These are phyloP conservation scores for Cyprinodon brontotheroides DNA, from an alignment of 2,113 vertebrate species.

Conservation along the genomic window DNA sequence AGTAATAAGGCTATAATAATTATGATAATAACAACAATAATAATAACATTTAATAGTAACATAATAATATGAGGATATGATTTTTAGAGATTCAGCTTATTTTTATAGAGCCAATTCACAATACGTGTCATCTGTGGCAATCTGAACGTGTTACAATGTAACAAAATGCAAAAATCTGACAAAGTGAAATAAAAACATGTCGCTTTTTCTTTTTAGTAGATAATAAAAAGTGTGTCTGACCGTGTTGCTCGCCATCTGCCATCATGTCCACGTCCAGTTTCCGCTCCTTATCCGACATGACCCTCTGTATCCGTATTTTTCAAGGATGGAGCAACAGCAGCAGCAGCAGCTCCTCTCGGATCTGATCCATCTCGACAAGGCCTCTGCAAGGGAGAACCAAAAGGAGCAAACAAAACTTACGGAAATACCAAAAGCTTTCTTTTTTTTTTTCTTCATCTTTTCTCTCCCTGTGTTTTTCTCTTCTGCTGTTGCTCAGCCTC, in stretches of 20 bases:
- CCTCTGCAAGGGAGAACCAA: constrained; percentile 60
- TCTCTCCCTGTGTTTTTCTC: constrained; percentile 30
- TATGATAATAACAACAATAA: not conserved
- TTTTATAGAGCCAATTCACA: no score
- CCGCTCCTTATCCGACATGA: constrained; percentile 43
- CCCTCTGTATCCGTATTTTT: constrained; percentile 49
- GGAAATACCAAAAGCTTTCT: constrained; percentile 72
- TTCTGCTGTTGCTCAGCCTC: constrained; percentile 42
- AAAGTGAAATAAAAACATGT: not conserved
- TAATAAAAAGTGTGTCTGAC: constrained; percentile 47
- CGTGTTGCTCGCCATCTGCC: constrained; percentile 45
- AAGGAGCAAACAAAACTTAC: constrained; percentile 68
- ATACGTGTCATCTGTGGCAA: not conserved
- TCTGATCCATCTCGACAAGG: constrained; percentile 62
- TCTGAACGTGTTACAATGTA: no score
- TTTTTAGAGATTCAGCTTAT: not conserved
- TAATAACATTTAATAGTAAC: constrained; percentile 6
- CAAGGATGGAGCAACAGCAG: constrained; percentile 25
- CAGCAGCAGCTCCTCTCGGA: constrained; percentile 57
- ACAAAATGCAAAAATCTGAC: not conserved
- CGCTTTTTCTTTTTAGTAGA: not conserved
- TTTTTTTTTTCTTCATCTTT: constrained; percentile 52
- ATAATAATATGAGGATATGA: not conserved
- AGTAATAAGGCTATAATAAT: not conserved
- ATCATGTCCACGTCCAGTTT: constrained; percentile 51